Conservation (phyloP, 1,140 invertebrate genomes). For the Oreohelix idahoensis region DNA sequence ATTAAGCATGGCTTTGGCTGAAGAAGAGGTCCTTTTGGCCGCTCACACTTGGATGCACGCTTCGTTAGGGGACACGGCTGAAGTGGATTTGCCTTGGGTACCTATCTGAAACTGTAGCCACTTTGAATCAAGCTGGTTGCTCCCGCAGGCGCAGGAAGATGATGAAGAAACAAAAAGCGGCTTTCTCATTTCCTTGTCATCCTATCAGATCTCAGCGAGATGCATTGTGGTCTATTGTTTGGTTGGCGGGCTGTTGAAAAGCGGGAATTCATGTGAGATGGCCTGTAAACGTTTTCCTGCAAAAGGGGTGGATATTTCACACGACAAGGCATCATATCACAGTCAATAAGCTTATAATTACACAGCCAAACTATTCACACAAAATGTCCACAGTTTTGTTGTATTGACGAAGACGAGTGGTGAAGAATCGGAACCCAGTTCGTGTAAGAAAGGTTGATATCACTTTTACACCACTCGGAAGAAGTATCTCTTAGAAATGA, state of each 20-base stretch:
- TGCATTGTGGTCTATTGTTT: constrained; percentile 19
- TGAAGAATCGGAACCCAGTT: too few species aligned
- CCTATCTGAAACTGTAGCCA: constrained; percentile 37
- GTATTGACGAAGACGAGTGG: background rate
- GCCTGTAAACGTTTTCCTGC: background rate
- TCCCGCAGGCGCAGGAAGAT: background rate
- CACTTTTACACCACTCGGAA: too few species aligned
- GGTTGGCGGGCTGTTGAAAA: background rate
- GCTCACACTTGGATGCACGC: constrained; percentile 24
- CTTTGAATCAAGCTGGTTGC: constrained; percentile 7
- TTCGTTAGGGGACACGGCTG: constrained; percentile 9
- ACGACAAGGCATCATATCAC: background rate
- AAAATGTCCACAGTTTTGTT: background rate
- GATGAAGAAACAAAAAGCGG: constrained; percentile 5
- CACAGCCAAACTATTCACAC: background rate
- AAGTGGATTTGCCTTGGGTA: constrained; percentile 24
- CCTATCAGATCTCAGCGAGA: background rate
- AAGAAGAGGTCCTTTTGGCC: background rate
- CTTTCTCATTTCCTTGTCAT: constrained; percentile 14
- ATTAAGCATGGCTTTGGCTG: background rate
- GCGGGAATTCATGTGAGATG: background rate
- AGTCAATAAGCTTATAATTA: constrained; percentile 28
- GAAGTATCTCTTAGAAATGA: too few species aligned
- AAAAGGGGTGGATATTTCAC: constrained; percentile 1
- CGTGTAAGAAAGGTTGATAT: too few species aligned